Percentiles rank a stretch among this genome's conserved stretches.
phyloP scores from a whole-genome alignment of 2,113 vertebrate genomes.

The Xiphophorus maculatus region DNA sequence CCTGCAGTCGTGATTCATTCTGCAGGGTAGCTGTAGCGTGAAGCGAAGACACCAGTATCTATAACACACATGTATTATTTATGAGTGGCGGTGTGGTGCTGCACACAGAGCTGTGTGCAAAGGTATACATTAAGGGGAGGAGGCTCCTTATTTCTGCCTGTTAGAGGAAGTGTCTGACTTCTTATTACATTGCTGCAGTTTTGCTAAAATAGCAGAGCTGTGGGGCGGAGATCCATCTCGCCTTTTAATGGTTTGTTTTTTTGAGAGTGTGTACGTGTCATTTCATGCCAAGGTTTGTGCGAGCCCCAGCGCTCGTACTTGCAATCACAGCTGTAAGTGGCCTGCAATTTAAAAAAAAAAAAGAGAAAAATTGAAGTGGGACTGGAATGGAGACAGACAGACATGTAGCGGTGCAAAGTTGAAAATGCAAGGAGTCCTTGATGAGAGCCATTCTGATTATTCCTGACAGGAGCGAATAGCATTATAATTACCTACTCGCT shows the following conservation, averaged over 20 bases:
- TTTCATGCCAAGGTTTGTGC: constrained; percentile 2
- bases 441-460: constrained; percentile 55
- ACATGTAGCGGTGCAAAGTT: constrained; percentile 26
- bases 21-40: constrained; percentile 41
- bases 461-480: constrained; percentile 25
- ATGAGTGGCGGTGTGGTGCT: constrained; percentile 32
- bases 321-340: constrained; percentile 59
- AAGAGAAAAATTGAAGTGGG: constrained; percentile 32
- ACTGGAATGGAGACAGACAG: constrained; percentile 16
- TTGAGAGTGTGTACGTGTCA: not conserved
- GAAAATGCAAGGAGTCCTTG: constrained; percentile 34
- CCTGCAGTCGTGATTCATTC: constrained; percentile 53
- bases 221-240: constrained; percentile 46
- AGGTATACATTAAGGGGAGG: constrained; percentile 57
- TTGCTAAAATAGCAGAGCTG: constrained; percentile 57
- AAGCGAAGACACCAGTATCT: constrained; percentile 45
- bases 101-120: constrained; percentile 48
- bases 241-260: constrained; percentile 38
- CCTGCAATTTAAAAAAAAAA: constrained; percentile 42
- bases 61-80: constrained; percentile 67
- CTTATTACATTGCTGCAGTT: constrained; percentile 43
- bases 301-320: constrained; percentile 24
- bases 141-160: constrained; percentile 51
- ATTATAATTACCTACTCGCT: constrained; percentile 33
- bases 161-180: constrained; percentile 49